Conservation (phyloP, 1,140 invertebrate genomes). For the Oppia nitens region DNA sequence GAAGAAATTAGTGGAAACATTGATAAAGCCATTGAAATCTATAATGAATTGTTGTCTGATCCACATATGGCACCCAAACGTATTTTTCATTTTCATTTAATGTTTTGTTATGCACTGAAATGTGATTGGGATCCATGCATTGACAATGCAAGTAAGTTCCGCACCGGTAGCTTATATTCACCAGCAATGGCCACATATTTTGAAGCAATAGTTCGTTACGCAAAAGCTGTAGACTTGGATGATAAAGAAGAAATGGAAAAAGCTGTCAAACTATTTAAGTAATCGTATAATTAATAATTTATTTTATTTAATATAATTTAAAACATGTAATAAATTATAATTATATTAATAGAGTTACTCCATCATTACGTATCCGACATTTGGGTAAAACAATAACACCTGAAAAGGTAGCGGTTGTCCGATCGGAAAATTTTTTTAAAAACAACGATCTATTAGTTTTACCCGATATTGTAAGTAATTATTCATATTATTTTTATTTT, state of each 20-base stretch:
- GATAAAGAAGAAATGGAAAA: slow-evolving; percentile 1
- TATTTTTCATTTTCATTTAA: slow-evolving; percentile 5
- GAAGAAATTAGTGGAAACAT: slow-evolving; percentile 6
- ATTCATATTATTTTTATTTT: too few relatives aligned
- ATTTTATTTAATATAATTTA: too few relatives aligned
- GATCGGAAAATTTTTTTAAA: slow-evolving; percentile 1
- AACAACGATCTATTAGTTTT: slow-evolving; percentile 1
- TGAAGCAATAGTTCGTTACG: slow-evolving; percentile 8
- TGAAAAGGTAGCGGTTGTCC: slow-evolving; percentile 9
- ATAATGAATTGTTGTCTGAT: not conserved
- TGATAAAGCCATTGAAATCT: not conserved
- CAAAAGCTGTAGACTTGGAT: not conserved
- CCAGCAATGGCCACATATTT: slow-evolving; percentile 9
- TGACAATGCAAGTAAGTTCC: slow-evolving; percentile 3
- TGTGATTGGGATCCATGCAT: slow-evolving; percentile 11
- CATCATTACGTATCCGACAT: slow-evolving; percentile 7
- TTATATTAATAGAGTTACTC: not conserved
- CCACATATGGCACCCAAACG: not conserved
- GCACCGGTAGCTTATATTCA: not conserved
- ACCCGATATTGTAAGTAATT: slow-evolving; percentile 8
- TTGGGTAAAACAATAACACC: slow-evolving; percentile 9
- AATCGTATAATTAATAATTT: too few relatives aligned
- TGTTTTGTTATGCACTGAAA: slow-evolving; percentile 5
- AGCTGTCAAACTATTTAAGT: slow-evolving; percentile 6
- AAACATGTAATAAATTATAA: too few relatives aligned